Base-by-base conservation (phyloP, 2,888 invertebrate genomes). In the Dolichopus griseipennis region DNA sequence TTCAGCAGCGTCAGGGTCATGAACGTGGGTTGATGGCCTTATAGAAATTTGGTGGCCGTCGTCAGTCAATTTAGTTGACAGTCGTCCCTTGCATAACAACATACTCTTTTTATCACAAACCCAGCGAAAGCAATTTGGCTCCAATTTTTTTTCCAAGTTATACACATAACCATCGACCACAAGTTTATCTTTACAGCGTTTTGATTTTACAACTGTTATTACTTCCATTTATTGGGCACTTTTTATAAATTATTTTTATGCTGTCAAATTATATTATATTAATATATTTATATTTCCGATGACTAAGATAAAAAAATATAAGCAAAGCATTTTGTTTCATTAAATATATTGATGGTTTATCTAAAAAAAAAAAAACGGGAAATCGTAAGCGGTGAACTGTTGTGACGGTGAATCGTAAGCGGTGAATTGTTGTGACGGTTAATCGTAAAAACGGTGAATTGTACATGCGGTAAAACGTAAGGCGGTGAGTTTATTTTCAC, bases 361-460 rank as follows among this genome's bases (percentile, higher is more conserved):
- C 52, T n/a, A n/a, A n/a, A n/a, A 52, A 52, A 52, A 52, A 52
- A 52, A 52, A 52, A 52, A n/a, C 10, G 52, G 18, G 52, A 61
- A 61, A 61, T 61, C 61, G 61, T 61, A 61, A 61, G 20, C 61
- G 61, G 61, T 61, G 61, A 61, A 61, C n/a, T 61, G 61, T 61
- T 61, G 61, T 61, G 61, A 61, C 61, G 61, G 61, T 61, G 18
- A 61, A 61, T 61, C 61, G 61, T 61, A 61, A 61, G n/a, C n/a
- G 61, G 61, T 61, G 61, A 61, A 61, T 61, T 61, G 61, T 61
- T 61, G 61, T 61, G 61, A 61, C 61, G 61, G 61, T 61, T 61
- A 61, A 61, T 61, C 61, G 61, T 61, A 61, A 61, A 61, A 61
- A 61, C 61, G 61, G 61, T 61, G 61, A 61, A 61, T 61, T 61